Base-by-base conservation (phyloP, 2,113 vertebrate species). In the Marcusenius ussheri region DNA sequence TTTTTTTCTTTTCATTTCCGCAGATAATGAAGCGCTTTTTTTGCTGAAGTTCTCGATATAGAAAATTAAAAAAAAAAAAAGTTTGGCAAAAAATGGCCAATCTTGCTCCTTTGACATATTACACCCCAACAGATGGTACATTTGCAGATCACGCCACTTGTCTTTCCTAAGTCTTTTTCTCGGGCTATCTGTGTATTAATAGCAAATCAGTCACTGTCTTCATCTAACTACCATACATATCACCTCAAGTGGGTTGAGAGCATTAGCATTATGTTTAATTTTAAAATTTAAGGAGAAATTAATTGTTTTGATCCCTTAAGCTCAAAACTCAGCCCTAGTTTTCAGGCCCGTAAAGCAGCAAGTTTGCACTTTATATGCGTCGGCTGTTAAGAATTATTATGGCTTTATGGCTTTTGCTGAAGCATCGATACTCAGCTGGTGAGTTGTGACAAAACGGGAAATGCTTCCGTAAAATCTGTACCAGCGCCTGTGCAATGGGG, bases 41-140 rank as follows among this genome's bases (percentile, higher is more conserved):
- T 89, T 83, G 24, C 89, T 39, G 85, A 90, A 42, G 89, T 74
- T 92, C 92, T 93, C 90, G 90, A 91, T 93, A 91, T 92, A 93
- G 92, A 93, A 91, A 93, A 80, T 80, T 17, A 89, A 91, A 53
- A 56, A 50, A 50, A 47, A 85, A 50, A 31, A 53, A 91, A 88
- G 49, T 80, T 91, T 58, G 77, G 88, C 27, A 91, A 94, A 93
- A 94, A 94, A 94, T 90, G 92, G 93, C 91, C 90, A 91, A 89
- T 92, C 89, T 50, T 90, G 58, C 88, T 92, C 90, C 84, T 90
- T 47, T 90, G 92, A 92, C 92, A 93, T 92, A 92, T 93, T 94
- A 94, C 92, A 92, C 91, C 89, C 4, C 90, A 92, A 92, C 95
- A 95, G 94, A 95, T 95, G 95, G 94, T 92, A 94, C 93, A 94